Evolutionary conservation across 2,113 vertebrate species (phyloP).

Genomic region (Tor tambroides): DNA sequence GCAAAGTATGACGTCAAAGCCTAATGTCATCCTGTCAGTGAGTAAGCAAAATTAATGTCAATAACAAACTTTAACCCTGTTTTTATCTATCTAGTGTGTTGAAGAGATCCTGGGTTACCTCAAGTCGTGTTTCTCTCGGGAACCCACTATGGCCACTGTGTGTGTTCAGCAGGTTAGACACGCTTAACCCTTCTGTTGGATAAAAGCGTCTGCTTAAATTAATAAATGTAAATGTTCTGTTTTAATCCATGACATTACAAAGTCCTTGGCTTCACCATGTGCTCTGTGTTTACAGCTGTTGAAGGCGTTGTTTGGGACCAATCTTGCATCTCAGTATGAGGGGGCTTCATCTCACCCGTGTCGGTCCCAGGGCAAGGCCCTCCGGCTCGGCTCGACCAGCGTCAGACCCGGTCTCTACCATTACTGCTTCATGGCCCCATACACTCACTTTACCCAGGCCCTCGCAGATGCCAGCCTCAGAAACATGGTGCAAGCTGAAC

Average conservation of each 20-base stretch:
- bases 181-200: neutral
- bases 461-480: conserved; percentile 93
- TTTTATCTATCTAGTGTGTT: conserved; percentile 81
- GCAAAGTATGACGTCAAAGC: conserved; percentile 81
- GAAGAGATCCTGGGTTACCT: conserved; percentile 96
- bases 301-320: conserved; percentile 97
- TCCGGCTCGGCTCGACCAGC: conserved; percentile 92
- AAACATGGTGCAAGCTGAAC: conserved; percentile 95
- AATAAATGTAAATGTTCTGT: too few relatives aligned
- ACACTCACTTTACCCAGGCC: conserved; percentile 98
- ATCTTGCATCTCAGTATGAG: conserved; percentile 93
- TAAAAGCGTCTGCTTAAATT: too few relatives aligned
- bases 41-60: neutral
- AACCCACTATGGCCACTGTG: conserved; percentile 93
- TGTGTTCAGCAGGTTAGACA: conserved; percentile 94
- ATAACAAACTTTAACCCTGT: neutral
- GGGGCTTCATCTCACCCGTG: conserved; percentile 83
- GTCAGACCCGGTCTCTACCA: conserved; percentile 93
- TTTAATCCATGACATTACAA: neutral
- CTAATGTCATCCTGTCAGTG: neutral
- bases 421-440: conserved; percentile 99
- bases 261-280: neutral
- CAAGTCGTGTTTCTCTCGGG: conserved; percentile 93
- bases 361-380: conserved; percentile 89
- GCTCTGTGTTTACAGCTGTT: conserved; percentile 76